phyloP scores from a whole-genome alignment of 2,888 invertebrate genomes.

The Nasonovia ribisnigri region DNA sequence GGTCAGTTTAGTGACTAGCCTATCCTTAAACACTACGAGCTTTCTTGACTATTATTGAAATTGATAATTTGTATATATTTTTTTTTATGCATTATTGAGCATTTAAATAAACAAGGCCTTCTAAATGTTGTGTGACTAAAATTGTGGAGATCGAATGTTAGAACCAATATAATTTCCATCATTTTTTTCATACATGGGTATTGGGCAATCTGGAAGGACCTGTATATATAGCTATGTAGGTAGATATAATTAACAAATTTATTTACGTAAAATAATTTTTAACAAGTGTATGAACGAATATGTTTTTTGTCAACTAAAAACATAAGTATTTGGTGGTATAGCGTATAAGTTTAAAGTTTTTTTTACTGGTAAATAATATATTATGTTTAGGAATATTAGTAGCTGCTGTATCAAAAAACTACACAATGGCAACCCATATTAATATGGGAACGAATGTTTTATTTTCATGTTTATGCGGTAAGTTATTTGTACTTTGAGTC shows the following conservation, averaged over 20 bases:
- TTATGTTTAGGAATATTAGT: conserved; percentile 56
- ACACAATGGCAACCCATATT: conserved; percentile 59
- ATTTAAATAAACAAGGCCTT: neutral
- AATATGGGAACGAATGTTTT: conserved; percentile 62
- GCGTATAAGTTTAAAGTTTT: neutral
- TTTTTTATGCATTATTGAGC: too few species aligned
- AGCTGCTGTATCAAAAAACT: conserved; percentile 38
- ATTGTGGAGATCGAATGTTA: neutral
- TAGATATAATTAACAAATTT: neutral
- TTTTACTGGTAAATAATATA: neutral
- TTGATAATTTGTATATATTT: neutral
- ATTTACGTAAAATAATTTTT: neutral
- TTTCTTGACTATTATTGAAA: neutral
- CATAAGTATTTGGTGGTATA: neutral
- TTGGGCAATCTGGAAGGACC: neutral
- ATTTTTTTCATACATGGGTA: neutral
- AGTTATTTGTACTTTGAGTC: neutral
- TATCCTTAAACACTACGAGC: neutral
- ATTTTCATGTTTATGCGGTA: conserved; percentile 59
- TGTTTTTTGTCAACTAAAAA: neutral
- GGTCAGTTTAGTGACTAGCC: neutral
- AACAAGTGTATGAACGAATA: neutral
- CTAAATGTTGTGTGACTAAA: neutral
- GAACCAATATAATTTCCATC: neutral
- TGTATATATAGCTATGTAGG: neutral